Conservation (phyloP, 2,888 invertebrate species). For the Clivina fossor region DNA sequence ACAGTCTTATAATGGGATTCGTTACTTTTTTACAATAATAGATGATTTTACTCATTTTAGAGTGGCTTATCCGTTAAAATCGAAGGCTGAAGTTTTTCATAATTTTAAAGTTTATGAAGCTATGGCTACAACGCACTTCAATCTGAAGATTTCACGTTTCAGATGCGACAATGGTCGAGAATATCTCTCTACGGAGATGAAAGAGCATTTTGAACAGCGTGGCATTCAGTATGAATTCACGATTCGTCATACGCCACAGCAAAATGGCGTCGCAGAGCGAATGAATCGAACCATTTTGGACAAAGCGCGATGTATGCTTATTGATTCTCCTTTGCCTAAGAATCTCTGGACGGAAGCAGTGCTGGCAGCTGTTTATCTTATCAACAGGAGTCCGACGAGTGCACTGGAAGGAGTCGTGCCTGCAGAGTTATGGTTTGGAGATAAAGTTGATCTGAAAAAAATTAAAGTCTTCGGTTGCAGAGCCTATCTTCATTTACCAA, state of each 20-base stretch:
- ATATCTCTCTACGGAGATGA: conserved; percentile 44
- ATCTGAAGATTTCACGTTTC: conserved; percentile 38
- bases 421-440: conserved; percentile 46
- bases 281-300: conserved; percentile 45
- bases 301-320: conserved; percentile 45
- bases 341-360: conserved; percentile 48
- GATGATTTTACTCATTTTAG: conserved; percentile 44
- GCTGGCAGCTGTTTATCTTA: conserved; percentile 45
- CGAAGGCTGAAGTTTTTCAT: conserved; percentile 41
- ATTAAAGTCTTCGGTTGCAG: conserved; percentile 44
- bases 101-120: conserved; percentile 40
- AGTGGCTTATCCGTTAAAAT: conserved; percentile 36
- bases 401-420: conserved; percentile 46
- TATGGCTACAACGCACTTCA: conserved; percentile 41
- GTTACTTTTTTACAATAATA: conserved; percentile 36
- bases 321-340: conserved; percentile 44
- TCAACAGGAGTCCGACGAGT: conserved; percentile 46
- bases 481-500: conserved; percentile 20
- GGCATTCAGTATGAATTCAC: conserved; percentile 42
- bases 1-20: conserved; percentile 37
- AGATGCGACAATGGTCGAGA: conserved; percentile 44
- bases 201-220: conserved; percentile 36
- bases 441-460: conserved; percentile 44
- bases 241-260: conserved; percentile 43
- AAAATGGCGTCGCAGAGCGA: conserved; percentile 43